Evolutionary conservation across 1,140 invertebrate genomes (phyloP), one percentile per base, ranked within the genome.

Genomic region (Cotesia vestalis): DNA sequence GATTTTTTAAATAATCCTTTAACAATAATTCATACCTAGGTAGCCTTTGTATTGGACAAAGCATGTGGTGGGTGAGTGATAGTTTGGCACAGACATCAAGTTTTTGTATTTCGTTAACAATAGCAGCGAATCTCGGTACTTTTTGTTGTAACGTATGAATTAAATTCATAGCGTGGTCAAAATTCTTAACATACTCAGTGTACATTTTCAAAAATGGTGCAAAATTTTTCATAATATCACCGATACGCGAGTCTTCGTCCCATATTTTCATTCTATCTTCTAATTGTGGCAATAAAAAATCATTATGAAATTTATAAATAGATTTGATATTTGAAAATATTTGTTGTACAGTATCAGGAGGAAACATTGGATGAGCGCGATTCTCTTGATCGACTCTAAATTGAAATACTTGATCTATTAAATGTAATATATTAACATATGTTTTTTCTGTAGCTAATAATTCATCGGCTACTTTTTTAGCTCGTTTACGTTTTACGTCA

Each of bases 171-270:
- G 91, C 90, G 53, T 86, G 86, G 79, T 92, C 89, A 84, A 93
- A 94, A 79, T 94, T 91, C 75, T 89, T 88, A 17, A 94, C 92
- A 78, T 93, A 94, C 27, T 89, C 87, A 0, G 92, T 90, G 74
- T 93, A 94, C 76, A 93, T 87, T 82, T 94, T 94, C 0, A 94
- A 84, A 82, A 93, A 94, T 2, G 92, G 92, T 27, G 92, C 93
- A 79, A 92, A 93, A 78, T 90, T 91, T 12, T 93, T 90, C 83
- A 94, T 92, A 12, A 94, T 90, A 83, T 94, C 92, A n/a, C 92
- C 88, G 69, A 94, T 90, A 83, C 89, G 89, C 4, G 88, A 87
- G 73, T 88, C 81, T 17, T 82, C 78, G 11, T 89, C 84, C 92
- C 92, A 94, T 68, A 88, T 85, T 46, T 88, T 79, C 74, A 94